Conservation (phyloP, 2,113 vertebrate species). For the Mobula birostris region DNA sequence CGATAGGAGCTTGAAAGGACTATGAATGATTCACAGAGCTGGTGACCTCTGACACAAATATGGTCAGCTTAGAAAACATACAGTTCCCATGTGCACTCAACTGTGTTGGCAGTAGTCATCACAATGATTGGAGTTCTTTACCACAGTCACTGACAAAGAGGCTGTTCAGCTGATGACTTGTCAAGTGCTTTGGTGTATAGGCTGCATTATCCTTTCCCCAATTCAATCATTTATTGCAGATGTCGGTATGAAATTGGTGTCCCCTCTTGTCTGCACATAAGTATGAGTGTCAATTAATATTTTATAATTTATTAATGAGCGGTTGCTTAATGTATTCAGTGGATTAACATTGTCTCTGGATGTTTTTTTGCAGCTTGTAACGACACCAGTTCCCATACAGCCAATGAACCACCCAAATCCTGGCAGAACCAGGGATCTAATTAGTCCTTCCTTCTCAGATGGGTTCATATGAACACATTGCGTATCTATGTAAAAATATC, state of each 20-base stretch:
- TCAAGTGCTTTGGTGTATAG: not conserved
- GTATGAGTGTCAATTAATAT: not conserved
- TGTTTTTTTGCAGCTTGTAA: not conserved
- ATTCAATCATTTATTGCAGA: not conserved
- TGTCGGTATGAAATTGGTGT: not conserved
- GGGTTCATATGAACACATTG: too few relatives aligned
- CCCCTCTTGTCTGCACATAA: too few relatives aligned
- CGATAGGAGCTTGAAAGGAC: constrained; percentile 17
- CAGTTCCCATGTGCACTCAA: constrained; percentile 11
- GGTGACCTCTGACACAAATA: constrained; percentile 21
- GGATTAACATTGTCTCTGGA: not conserved
- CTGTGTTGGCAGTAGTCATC: not conserved
- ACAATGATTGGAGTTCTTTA: constrained; percentile 24
- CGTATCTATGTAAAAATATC: too few relatives aligned
- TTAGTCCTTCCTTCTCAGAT: too few relatives aligned
- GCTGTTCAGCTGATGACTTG: not conserved
- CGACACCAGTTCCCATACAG: too few relatives aligned
- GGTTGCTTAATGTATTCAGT: not conserved
- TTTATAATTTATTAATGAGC: not conserved
- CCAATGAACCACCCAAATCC: too few relatives aligned
- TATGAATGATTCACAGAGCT: constrained; percentile 13
- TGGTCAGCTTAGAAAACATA: not conserved
- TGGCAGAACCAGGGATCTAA: too few relatives aligned
- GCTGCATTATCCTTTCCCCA: not conserved
- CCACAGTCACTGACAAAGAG: constrained; percentile 1